Evolutionary conservation across 2,797 vertebrate species (phyloP).

Genomic region (Antennarius maculatus): DNA sequence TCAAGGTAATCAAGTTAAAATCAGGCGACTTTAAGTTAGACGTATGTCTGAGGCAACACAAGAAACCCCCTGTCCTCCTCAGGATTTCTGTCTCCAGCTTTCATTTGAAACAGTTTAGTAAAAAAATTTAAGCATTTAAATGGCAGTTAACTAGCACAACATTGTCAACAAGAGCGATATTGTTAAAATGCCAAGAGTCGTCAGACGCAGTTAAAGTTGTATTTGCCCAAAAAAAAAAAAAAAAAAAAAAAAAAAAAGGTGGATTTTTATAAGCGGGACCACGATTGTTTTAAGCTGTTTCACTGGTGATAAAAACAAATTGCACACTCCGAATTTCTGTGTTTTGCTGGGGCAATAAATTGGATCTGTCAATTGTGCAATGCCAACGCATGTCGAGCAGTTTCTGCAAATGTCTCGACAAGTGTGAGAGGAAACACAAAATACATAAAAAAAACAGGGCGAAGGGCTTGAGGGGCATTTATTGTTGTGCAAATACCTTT

Average conservation of each 20-base stretch:
- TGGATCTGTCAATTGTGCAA: constrained; percentile 24
- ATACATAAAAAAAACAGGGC: constrained; percentile 5
- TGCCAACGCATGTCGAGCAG: constrained; percentile 21
- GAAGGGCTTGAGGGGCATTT: constrained; percentile 9
- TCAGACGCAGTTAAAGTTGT: neutral
- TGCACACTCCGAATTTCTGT: constrained; percentile 10
- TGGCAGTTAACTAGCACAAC: no score
- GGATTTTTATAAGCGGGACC: neutral
- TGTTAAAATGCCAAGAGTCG: neutral
- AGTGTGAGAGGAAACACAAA: neutral
- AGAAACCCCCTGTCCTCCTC: constrained; percentile 13
- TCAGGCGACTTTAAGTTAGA: constrained; percentile 78
- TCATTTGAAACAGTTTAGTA: neutral
- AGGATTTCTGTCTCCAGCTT: constrained; percentile 29
- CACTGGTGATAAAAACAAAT: constrained; percentile 32
- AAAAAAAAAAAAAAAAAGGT: no score
- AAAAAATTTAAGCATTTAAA: neutral
- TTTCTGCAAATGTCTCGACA: constrained; percentile 24
- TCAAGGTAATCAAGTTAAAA: constrained; percentile 77
- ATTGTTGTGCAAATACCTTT: neutral
- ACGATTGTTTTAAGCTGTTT: constrained; percentile 6
- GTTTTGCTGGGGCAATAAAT: constrained; percentile 20
- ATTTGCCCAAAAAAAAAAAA: neutral
- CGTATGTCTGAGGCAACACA: constrained; percentile 72
- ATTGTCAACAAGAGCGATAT: neutral